Percentiles rank a stretch among this genome's conserved stretches.
Conservation (phyloP, 2,888 invertebrate genomes). For the Philopedon plagiatum region DNA sequence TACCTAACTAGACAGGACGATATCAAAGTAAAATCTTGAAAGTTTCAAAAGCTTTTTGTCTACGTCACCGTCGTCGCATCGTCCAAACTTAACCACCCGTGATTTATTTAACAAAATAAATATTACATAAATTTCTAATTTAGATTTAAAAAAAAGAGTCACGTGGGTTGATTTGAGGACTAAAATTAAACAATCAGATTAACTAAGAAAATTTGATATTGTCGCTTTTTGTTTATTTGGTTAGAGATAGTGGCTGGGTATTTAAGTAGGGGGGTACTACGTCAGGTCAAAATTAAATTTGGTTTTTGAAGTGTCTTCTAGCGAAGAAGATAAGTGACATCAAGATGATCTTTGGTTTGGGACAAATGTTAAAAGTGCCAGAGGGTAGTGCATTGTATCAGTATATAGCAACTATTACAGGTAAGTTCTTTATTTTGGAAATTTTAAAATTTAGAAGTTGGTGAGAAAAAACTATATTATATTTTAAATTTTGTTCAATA, state of each 20-base stretch:
- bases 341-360: slow-evolving; percentile 33
- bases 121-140: no score
- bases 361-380: slow-evolving; percentile 1
- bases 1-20: not conserved
- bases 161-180: not conserved
- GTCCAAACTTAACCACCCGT: no score
- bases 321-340: not conserved
- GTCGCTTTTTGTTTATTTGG: not conserved
- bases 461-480: no score
- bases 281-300: not conserved
- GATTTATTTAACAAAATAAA: no score
- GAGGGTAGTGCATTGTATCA: slow-evolving; percentile 46
- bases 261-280: not conserved
- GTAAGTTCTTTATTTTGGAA: slow-evolving; percentile 41
- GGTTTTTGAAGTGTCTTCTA: not conserved
- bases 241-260: not conserved
- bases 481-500: no score
- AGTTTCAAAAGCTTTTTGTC: not conserved
- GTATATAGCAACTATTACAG: slow-evolving; percentile 46
- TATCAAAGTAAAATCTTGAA: not conserved
- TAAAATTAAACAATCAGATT: not conserved
- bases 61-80: no score
- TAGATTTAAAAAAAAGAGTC: not conserved
- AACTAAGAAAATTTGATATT: not conserved
- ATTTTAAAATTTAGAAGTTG: no score